phyloP scores from a whole-genome alignment of 2,888 invertebrate genomes.

The Eupithecia subumbrata region DNA sequence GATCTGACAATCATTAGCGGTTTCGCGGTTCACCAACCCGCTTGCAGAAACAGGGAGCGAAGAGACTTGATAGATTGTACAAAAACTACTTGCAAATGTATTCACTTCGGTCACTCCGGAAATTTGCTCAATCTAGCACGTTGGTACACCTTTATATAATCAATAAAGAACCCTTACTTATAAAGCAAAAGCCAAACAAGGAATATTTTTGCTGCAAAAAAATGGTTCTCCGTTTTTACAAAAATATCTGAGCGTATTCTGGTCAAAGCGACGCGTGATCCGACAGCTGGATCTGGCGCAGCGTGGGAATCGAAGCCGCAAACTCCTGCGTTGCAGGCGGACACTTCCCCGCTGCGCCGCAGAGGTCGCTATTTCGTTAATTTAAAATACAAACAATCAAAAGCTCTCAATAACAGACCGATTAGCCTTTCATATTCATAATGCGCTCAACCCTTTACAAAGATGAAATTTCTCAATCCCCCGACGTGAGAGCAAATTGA shows the following conservation, averaged over 20 bases:
- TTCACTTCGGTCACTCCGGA: background rate
- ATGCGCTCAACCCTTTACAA: slow-evolving; percentile 43
- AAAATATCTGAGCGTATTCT: no score
- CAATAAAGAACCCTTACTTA: no score
- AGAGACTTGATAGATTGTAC: slow-evolving; percentile 19
- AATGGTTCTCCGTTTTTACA: background rate
- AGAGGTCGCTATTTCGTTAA: background rate
- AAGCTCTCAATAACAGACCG: slow-evolving; percentile 12
- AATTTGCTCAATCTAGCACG: background rate
- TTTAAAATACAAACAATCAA: background rate
- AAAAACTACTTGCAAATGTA: background rate
- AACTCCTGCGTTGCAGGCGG: no score
- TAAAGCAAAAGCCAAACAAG: no score
- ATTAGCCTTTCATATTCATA: slow-evolving; percentile 14
- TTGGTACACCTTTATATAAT: background rate
- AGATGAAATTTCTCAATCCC: slow-evolving; percentile 61
- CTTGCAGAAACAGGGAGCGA: slow-evolving; percentile 45
- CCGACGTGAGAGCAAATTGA: slow-evolving; percentile 62
- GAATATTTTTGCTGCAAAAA: background rate
- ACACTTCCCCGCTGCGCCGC: no score
- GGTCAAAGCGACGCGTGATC: no score
- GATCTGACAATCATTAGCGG: slow-evolving; percentile 58
- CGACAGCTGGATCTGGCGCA: no score
- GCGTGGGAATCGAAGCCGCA: no score
- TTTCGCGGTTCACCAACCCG: slow-evolving; percentile 55